These are phyloP conservation scores for Creontiades dilutus DNA, from an alignment of 2,888 invertebrate species.

Conservation along the genomic window DNA sequence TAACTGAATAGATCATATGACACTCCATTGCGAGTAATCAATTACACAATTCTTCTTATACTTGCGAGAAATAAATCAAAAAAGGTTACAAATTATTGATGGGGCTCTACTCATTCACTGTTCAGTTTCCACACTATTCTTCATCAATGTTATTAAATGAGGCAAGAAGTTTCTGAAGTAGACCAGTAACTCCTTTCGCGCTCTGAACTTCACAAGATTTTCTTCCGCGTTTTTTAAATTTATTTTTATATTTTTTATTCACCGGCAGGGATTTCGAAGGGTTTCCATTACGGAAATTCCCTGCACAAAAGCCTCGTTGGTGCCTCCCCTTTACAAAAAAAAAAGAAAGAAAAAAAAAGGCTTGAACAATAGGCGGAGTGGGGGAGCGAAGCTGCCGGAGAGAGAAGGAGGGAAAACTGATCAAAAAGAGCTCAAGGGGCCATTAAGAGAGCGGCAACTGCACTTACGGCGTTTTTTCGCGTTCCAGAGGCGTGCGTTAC, in stretches of 20 bases:
- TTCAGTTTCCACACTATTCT: neutral
- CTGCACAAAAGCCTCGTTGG: constrained; percentile 51
- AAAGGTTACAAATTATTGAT: no score
- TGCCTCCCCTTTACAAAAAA: neutral
- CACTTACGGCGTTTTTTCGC: constrained; percentile 63
- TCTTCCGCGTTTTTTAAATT: neutral
- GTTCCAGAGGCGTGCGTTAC: constrained; percentile 30
- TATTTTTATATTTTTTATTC: no score
- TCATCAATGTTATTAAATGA: neutral
- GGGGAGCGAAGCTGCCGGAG: neutral
- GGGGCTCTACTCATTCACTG: neutral
- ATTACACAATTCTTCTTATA: no score
- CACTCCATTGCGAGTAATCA: no score
- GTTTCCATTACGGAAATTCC: constrained; percentile 60
- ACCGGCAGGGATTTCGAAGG: neutral
- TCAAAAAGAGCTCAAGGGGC: constrained; percentile 70
- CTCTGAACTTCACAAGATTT: constrained; percentile 22
- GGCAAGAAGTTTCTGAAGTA: constrained; percentile 10
- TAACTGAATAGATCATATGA: no score
- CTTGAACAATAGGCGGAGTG: constrained; percentile 51
- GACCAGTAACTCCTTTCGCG: neutral
- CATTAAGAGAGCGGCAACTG: constrained; percentile 66
- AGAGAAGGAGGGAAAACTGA: constrained; percentile 57
- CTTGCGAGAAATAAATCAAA: no score
- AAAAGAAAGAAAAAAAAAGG: neutral